Evolutionary conservation across 1,140 invertebrate species (phyloP), one percentile per base, ranked within the genome.

Genomic region (Penaeus vannamei): DNA sequence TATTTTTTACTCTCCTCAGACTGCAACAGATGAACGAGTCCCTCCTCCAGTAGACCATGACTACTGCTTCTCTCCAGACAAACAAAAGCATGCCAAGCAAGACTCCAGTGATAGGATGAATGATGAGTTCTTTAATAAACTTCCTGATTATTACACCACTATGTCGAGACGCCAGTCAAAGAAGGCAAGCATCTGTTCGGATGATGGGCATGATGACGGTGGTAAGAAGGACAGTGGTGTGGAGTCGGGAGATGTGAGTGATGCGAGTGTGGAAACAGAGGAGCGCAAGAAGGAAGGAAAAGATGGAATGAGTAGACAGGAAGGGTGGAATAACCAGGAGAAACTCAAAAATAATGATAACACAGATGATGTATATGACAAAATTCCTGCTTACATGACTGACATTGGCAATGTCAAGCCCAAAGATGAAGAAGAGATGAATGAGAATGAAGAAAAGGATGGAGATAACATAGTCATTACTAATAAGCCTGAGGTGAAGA

Each of bases 1-100:
- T 76, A 4, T 29, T 76, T 32, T 36, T 61, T 64, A n/a, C 81
- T 32, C 26, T 59, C 72, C 26, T n/a, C 84, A 90, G 84, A 82
- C n/a, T 32, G 12, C 42, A 69, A 69, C 77, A 69, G 84, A 88
- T 23, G 36, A 79, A 36, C 29, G 86, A 32, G 81, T 90, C 23
- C 86, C 85, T 22, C 92, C 94, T 19, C 93, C 93, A 79, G 86
- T 94, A 83, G 94, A 94, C 91, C 94, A 95, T 90, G 94, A 94
- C 92, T 95, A 95, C 90, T 94, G 94, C 84, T 90, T 66, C 60
- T 93, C 91, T 85, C 90, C 91, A 22, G 92, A 91, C 76, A 91
- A 91, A 69, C 61, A 66, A 42, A 88, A 89, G 61, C 69, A 66
- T 29, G 59, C 42, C 12, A 81, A 69, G 23, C 61, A 59, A 23